These are phyloP conservation scores for Cottus gobio DNA, from an alignment of 2,113 vertebrate genomes.

Conservation along the genomic window DNA sequence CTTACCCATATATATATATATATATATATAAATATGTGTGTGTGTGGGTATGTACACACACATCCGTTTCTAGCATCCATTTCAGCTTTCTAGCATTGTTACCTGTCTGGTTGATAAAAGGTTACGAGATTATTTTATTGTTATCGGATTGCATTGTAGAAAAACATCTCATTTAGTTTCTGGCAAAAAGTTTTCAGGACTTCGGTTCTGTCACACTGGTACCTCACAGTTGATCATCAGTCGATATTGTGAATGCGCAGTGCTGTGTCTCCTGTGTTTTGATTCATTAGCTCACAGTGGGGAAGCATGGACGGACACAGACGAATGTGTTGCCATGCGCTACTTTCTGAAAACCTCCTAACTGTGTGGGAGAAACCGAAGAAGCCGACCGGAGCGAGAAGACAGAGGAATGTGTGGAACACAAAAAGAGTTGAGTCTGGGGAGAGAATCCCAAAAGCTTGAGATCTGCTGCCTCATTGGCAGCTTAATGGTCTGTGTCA, in stretches of 20 bases:
- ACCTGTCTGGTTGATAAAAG: background rate
- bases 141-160: too few relatives aligned
- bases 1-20: too few relatives aligned
- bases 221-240: background rate
- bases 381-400: background rate
- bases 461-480: slow-evolving; percentile 69
- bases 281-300: slow-evolving; percentile 21
- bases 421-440: slow-evolving; percentile 42
- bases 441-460: slow-evolving; percentile 61
- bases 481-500: slow-evolving; percentile 69
- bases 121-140: too few relatives aligned
- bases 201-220: background rate
- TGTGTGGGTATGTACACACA: background rate
- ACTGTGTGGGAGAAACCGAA: background rate
- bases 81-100: background rate
- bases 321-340: slow-evolving; percentile 21
- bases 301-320: slow-evolving; percentile 8
- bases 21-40: too few relatives aligned
- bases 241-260: background rate
- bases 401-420: slow-evolving; percentile 28
- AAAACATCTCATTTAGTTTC: background rate
- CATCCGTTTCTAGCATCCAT: background rate
- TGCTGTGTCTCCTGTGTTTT: background rate
- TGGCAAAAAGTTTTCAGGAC: background rate
- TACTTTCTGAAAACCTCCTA: slow-evolving; percentile 2